A percentile compares a stretch with the other conserved stretches of the same genome.
Evolutionary conservation across 2,113 vertebrate species (phyloP).

Genomic region (Cichladusa arquata): DNA sequence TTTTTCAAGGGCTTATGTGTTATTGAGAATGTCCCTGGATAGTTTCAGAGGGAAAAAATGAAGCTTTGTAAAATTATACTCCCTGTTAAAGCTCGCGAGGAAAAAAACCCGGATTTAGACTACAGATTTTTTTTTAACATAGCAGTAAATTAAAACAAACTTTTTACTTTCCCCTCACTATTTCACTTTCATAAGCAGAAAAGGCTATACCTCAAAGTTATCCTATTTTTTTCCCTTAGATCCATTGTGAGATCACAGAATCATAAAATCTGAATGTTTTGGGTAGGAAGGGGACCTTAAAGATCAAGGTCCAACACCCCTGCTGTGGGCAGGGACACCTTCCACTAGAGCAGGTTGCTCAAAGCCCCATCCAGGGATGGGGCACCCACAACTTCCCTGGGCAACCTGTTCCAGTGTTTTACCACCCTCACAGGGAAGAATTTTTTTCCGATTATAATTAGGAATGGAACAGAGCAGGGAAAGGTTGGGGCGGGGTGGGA

Average conservation of each 20-base stretch:
- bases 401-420: neutral
- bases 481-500: fast-evolving
- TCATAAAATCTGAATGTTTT: neutral
- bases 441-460: neutral
- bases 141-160: neutral
- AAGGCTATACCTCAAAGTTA: neutral
- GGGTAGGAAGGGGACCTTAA: neutral
- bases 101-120: neutral
- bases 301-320: neutral
- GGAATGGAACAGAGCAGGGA: fast-evolving
- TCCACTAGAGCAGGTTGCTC: neutral
- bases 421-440: neutral
- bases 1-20: neutral
- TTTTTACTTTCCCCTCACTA: neutral
- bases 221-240: neutral
- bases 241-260: neutral
- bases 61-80: neutral
- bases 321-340: neutral
- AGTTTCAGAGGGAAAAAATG: neutral
- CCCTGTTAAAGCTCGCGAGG: neutral
- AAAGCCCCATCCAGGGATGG: neutral
- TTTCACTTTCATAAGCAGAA: neutral
- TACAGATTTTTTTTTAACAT: neutral
- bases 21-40: neutral
- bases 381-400: neutral